These are phyloP conservation scores for Trachelus troglodyta DNA, from an alignment of 2,888 invertebrate genomes.

Conservation along the genomic window DNA sequence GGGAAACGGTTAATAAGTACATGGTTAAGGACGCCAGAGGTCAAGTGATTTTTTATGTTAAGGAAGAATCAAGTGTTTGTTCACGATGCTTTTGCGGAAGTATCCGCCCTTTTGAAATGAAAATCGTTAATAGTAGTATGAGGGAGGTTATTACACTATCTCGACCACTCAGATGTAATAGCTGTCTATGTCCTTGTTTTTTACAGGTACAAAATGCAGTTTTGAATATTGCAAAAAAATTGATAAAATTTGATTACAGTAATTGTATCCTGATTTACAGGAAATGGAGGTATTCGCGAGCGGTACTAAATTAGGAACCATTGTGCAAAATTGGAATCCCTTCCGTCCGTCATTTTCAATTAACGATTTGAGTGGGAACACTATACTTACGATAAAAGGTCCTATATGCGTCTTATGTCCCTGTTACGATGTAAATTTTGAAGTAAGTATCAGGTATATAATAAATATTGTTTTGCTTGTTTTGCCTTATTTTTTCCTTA, in stretches of 20 bases:
- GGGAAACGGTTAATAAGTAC: slow-evolving; percentile 92
- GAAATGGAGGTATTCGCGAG: slow-evolving; percentile 80
- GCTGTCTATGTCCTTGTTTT: slow-evolving; percentile 90
- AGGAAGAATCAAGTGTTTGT: slow-evolving; percentile 87
- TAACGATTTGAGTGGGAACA: slow-evolving; percentile 79
- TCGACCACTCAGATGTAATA: slow-evolving; percentile 83
- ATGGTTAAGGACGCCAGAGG: slow-evolving; percentile 82
- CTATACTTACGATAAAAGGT: slow-evolving; percentile 83
- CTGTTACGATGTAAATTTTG: slow-evolving; percentile 87
- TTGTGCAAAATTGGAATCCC: slow-evolving; percentile 82
- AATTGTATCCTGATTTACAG: slow-evolving; percentile 58
- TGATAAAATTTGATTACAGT: slow-evolving; percentile 5
- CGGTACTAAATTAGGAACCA: slow-evolving; percentile 76
- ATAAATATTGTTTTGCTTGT: background rate
- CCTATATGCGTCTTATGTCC: slow-evolving; percentile 79
- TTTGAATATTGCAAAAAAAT: too few species aligned
- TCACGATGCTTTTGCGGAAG: slow-evolving; percentile 88
- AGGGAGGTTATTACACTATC: slow-evolving; percentile 89
- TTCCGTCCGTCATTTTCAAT: slow-evolving; percentile 80
- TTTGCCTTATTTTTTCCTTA: slow-evolving; percentile 3
- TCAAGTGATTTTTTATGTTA: slow-evolving; percentile 83
- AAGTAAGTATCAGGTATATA: slow-evolving; percentile 68
- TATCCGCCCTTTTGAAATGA: slow-evolving; percentile 86
- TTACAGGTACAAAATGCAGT: slow-evolving; percentile 70
- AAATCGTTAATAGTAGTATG: slow-evolving; percentile 82